Evolutionary conservation across 1,140 invertebrate species (phyloP), one percentile per base, ranked within the genome.

Genomic region (Drosophila lowei): DNA sequence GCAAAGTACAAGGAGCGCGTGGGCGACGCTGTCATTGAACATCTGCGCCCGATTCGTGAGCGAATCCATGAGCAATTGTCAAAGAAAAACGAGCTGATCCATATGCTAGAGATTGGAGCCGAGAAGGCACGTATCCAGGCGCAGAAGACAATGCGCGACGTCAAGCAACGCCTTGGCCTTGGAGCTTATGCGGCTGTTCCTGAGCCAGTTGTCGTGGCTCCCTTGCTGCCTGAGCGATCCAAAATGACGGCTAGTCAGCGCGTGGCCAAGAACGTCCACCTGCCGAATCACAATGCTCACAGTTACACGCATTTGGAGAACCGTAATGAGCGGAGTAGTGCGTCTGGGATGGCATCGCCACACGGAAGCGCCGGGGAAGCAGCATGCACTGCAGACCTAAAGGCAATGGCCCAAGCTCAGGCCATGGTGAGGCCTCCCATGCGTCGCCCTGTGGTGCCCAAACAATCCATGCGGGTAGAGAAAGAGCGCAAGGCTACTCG

Each of bases 1-100:
- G 96, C 93, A 77, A 92, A 94, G 92, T 98, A 97, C 79, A 98
- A 98, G 93, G 72, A 94, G 2, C 75, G 93, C 2, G 93, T 98
- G 11, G 95, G 96, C 6, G 96, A 97, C 62, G 93, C 94, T 15
- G 80, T 98, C 3, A 93, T 95, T 28, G 94, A 95, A 74, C 93
- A 94, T 90, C 80, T 98, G 3, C 92, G 91, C 64, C 97, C 97
- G 21, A 97, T 98, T 77, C 93, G 94, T 72, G 81, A 93, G 46
- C 90, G 93, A 89, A 94, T 95, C 57, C 74, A 93, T 5, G 79
- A 93, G 42, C 92, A 95, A 56, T 81, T 96, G 50, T 90, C 92
- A 13, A 93, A 95, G 46, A 93, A 93, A 25, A 85, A 90, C 15
- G 95, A 97, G 92, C 91, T 99, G 57, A 85, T 93, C 25, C 91